Conservation (phyloP, 2,888 invertebrate species). For the Gerris lacustris region DNA sequence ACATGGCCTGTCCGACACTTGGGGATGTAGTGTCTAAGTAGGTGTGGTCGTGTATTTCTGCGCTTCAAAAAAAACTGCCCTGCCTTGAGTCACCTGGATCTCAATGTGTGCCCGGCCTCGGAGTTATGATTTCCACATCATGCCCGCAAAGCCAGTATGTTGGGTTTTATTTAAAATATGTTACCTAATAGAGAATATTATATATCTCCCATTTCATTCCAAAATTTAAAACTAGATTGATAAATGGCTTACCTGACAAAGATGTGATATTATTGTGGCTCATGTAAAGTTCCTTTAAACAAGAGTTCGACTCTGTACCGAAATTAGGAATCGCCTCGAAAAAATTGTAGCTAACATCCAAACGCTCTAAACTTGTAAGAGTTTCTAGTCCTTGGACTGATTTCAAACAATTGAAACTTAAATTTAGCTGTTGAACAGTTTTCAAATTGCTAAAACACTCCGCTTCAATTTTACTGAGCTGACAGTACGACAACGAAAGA, state of each 20-base stretch:
- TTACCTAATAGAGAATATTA: too few relatives aligned
- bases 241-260: conserved; percentile 4
- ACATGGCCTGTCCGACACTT: too few relatives aligned
- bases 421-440: conserved; percentile 48
- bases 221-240: too few relatives aligned
- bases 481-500: conserved; percentile 14
- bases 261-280: background rate
- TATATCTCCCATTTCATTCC: too few relatives aligned
- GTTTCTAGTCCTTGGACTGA: conserved; percentile 45
- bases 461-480: background rate
- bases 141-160: too few relatives aligned
- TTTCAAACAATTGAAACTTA: conserved; percentile 50
- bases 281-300: conserved; percentile 42
- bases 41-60: too few relatives aligned
- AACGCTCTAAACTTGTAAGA: conserved; percentile 48
- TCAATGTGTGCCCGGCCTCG: too few relatives aligned
- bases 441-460: conserved; percentile 42
- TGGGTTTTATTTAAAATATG: too few relatives aligned
- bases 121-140: too few relatives aligned
- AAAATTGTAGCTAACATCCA: conserved; percentile 53
- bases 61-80: too few relatives aligned
- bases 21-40: too few relatives aligned
- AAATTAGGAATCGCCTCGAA: conserved; percentile 46
- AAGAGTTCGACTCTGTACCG: conserved; percentile 43
- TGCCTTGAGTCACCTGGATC: too few relatives aligned